Conservation (phyloP, 1,140 invertebrate species). For the Thaumatotibia leucotreta region DNA sequence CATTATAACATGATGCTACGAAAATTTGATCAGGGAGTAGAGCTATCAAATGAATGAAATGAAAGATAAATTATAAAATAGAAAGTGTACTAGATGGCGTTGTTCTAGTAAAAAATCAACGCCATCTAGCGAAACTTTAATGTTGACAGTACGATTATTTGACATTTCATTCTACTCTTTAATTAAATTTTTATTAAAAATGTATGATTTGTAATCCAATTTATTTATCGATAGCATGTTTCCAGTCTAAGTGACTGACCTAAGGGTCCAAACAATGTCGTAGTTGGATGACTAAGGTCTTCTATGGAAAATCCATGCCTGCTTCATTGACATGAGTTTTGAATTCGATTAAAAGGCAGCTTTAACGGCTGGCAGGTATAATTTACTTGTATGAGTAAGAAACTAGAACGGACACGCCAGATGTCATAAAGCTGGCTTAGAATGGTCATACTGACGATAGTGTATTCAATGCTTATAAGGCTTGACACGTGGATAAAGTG, state of each 20-base stretch:
- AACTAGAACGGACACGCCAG: background rate
- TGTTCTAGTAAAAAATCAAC: background rate
- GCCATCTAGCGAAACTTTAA: background rate
- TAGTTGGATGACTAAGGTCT: background rate
- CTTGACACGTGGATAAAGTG: background rate
- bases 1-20: no score
- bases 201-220: no score
- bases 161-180: no score
- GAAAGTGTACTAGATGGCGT: background rate
- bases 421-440: background rate
- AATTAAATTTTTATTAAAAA: no score
- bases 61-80: no score
- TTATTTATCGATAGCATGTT: background rate
- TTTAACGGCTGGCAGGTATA: background rate
- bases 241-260: background rate
- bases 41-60: no score
- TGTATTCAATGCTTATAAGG: background rate
- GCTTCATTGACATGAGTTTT: background rate
- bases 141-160: no score
- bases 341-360: background rate
- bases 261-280: no score
- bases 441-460: background rate
- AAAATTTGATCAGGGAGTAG: no score
- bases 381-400: background rate
- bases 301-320: background rate